Conservation (phyloP, 2,113 vertebrate genomes). For the Lamprotornis superbus region DNA sequence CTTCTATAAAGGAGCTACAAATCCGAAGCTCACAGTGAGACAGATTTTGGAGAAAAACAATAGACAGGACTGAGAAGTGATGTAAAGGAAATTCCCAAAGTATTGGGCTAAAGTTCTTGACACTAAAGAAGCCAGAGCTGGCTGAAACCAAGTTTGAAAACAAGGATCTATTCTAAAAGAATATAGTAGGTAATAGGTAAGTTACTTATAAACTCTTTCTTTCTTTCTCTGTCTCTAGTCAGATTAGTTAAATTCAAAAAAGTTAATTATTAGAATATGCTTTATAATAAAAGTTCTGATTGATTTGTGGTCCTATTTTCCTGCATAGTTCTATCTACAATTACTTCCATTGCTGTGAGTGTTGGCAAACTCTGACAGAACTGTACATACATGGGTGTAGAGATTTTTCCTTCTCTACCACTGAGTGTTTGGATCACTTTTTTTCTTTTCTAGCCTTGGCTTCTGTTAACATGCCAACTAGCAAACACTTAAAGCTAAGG, state of each 20-base stretch:
- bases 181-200: not conserved
- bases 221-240: not conserved
- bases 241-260: not conserved
- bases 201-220: not conserved
- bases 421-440: not conserved
- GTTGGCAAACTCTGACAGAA: not conserved
- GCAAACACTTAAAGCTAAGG: not conserved
- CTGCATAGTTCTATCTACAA: not conserved
- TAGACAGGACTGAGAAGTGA: not conserved
- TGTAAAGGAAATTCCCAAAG: not conserved
- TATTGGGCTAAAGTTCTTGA: not conserved
- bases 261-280: not conserved
- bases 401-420: not conserved
- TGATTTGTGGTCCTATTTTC: not conserved
- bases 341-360: not conserved
- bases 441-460: not conserved
- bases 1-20: not conserved
- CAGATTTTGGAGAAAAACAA: not conserved
- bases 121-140: not conserved
- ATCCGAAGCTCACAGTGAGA: not conserved
- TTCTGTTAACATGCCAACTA: not conserved
- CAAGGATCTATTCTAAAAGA: not conserved
- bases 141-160: not conserved
- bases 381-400: fast-evolving
- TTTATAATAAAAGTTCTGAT: not conserved